Evolutionary conservation across 2,797 vertebrate genomes (phyloP).

Genomic region (Hafferia zeledoni): DNA sequence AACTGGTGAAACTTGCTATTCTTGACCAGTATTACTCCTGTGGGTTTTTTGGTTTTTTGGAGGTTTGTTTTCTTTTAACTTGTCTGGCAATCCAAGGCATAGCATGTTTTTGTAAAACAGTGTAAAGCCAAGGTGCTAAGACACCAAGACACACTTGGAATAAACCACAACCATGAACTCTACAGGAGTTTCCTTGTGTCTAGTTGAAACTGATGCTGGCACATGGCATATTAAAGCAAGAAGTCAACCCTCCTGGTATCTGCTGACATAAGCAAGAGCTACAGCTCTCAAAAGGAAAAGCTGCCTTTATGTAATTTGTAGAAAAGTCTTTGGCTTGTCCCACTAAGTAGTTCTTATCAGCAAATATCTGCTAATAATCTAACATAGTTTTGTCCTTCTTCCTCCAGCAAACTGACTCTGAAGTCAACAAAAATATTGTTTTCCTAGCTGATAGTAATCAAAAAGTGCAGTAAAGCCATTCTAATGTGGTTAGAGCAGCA

Average conservation of each 20-base stretch:
- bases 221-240: not conserved
- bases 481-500: conserved; percentile 63
- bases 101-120: not conserved
- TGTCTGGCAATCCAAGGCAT: not conserved
- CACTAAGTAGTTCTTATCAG: not conserved
- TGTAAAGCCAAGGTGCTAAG: not conserved
- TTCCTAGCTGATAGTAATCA: conserved; percentile 66
- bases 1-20: not conserved
- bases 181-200: not conserved
- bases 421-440: conserved; percentile 11
- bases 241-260: not conserved
- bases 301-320: not conserved
- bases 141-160: not conserved
- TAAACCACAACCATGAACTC: not conserved
- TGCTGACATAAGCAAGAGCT: not conserved
- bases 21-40: not conserved
- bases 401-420: not conserved
- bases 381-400: not conserved
- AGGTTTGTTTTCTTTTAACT: not conserved
- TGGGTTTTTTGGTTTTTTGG: too few species aligned
- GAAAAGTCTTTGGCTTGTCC: not conserved
- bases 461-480: conserved; percentile 60
- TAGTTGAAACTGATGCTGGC: not conserved
- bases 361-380: not conserved
- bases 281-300: not conserved